These are phyloP conservation scores for Miltochrista miniata DNA, from an alignment of 2,888 invertebrate species.

Conservation along the genomic window DNA sequence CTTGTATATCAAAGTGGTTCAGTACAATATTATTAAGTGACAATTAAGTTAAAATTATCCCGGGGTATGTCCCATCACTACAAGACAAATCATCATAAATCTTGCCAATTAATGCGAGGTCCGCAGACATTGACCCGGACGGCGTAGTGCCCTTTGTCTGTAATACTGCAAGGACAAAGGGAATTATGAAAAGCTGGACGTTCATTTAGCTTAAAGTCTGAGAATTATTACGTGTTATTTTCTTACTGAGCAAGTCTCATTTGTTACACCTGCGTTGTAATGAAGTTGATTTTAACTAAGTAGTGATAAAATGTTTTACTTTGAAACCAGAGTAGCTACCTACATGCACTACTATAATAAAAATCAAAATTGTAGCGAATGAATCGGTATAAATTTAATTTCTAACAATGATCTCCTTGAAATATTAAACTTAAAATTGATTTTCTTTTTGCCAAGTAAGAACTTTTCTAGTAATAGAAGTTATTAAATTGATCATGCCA, in stretches of 20 bases:
- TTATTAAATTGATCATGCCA: no score
- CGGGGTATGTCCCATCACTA: constrained; percentile 25
- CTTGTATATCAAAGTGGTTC: not conserved
- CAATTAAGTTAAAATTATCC: not conserved
- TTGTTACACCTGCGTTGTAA: no score
- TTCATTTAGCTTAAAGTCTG: not conserved
- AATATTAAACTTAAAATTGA: no score
- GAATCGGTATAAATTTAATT: no score
- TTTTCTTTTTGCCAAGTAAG: no score
- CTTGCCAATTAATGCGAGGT: constrained; percentile 44
- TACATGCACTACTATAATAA: no score
- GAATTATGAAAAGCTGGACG: not conserved
- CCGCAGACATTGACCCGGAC: constrained; percentile 29
- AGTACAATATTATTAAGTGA: not conserved
- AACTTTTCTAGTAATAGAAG: no score
- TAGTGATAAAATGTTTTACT: no score
- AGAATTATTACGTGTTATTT: not conserved
- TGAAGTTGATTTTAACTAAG: no score
- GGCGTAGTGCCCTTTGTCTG: not conserved
- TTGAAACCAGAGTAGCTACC: no score
- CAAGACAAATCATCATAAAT: constrained; percentile 50
- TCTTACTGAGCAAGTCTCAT: not conserved
- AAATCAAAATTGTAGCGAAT: no score
- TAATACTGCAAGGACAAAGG: not conserved
- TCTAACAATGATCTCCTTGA: no score